Evolutionary conservation across 2,888 invertebrate genomes (phyloP).

Genomic region (Eupithecia insigniata): DNA sequence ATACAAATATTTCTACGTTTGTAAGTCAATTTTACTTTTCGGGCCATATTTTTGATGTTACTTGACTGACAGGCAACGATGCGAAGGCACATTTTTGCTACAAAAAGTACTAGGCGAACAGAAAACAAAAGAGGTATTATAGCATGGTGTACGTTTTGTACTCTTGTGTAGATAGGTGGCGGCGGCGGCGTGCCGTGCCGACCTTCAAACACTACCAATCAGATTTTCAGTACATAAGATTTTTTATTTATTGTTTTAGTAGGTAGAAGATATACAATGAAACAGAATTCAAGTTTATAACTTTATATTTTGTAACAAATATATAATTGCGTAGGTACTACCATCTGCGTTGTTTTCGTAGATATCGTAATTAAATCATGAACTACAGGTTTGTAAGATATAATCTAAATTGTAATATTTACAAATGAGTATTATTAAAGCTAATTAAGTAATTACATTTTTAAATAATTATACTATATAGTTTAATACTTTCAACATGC

Average conservation of each 20-base stretch:
- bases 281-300: slow-evolving; percentile 64
- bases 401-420: slow-evolving; percentile 57
- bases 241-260: background rate
- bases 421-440: slow-evolving; percentile 64
- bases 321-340: slow-evolving; percentile 71
- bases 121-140: background rate
- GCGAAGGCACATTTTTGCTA: slow-evolving; percentile 16
- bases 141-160: background rate
- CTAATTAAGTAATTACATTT: slow-evolving; percentile 58
- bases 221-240: background rate
- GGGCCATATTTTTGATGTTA: background rate
- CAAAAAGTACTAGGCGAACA: slow-evolving; percentile 25
- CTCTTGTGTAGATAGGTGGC: background rate
- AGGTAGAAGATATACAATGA: slow-evolving; percentile 45
- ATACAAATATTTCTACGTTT: background rate
- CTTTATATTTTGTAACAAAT: slow-evolving; percentile 84
- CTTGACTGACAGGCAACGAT: background rate
- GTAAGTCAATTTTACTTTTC: background rate
- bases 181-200: no score
- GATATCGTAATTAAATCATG: slow-evolving; percentile 42
- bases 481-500: slow-evolving; percentile 53
- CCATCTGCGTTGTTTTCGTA: slow-evolving; percentile 57
- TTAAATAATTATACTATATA: slow-evolving; percentile 63
- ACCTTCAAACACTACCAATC: background rate
- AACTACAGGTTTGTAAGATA: background rate